Conservation (phyloP, 1,140 invertebrate genomes). For the Branchinecta lindahli region DNA sequence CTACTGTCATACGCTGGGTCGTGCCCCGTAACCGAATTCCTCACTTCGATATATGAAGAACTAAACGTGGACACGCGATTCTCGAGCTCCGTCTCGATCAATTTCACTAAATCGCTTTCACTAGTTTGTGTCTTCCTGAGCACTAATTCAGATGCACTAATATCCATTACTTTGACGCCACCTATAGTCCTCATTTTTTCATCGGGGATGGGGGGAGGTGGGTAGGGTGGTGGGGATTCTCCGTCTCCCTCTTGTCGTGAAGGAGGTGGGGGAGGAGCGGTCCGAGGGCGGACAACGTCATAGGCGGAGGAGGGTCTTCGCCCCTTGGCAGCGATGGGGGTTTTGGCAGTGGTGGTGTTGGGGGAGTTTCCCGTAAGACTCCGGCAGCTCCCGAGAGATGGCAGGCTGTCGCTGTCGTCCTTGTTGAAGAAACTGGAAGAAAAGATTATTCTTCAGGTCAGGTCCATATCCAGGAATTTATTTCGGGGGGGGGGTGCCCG, state of each 20-base stretch:
- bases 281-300: slow-evolving; percentile 16
- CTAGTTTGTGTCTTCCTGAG: neutral
- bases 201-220: neutral
- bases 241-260: neutral
- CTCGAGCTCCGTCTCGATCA: neutral
- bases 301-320: neutral
- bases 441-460: no score
- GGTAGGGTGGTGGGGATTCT: neutral
- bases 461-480: no score
- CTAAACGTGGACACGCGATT: neutral
- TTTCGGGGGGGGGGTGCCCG: no score
- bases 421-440: slow-evolving; percentile 1
- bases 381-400: neutral
- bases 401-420: neutral
- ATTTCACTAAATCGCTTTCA: neutral
- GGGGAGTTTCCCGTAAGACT: neutral
- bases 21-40: neutral
- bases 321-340: neutral
- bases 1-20: neutral
- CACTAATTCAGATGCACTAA: neutral
- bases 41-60: no score
- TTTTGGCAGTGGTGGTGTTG: neutral
- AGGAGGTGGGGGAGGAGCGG: slow-evolving; percentile 19
- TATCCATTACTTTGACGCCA: neutral
- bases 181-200: no score